Evolutionary conservation across 2,888 invertebrate genomes (phyloP).

Genomic region (Helobdella robusta): DNA sequence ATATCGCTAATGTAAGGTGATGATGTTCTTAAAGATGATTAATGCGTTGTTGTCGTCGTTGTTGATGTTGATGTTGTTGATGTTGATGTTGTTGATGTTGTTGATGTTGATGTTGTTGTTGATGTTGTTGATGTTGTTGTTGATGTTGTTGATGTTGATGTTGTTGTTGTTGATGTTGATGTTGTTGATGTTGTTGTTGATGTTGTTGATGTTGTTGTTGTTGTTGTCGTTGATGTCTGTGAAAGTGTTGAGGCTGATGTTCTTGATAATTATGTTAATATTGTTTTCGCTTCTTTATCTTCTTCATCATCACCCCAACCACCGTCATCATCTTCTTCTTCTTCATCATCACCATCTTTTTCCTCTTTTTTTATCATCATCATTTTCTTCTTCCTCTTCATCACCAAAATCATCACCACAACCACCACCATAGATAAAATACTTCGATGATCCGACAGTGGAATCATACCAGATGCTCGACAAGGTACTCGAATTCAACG

Average conservation of each 20-base stretch:
- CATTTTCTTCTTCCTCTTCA: background rate
- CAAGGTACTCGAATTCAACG: slow-evolving; percentile 74
- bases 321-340: background rate
- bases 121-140: background rate
- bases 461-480: slow-evolving; percentile 85
- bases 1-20: background rate
- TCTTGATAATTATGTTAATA: background rate
- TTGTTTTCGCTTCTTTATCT: background rate
- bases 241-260: background rate
- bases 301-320: background rate
- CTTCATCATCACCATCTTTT: background rate
- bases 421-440: slow-evolving; percentile 30
- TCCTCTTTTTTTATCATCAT: no score
- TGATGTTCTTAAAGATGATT: background rate
- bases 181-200: background rate
- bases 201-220: background rate
- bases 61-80: slow-evolving; percentile 13
- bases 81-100: background rate
- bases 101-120: background rate
- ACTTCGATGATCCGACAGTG: slow-evolving; percentile 73
- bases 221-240: background rate
- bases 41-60: slow-evolving; percentile 7
- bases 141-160: background rate
- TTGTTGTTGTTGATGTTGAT: background rate
- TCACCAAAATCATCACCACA: background rate